These are phyloP conservation scores for Pollenia griseotomentosa DNA, from an alignment of 2,888 invertebrate species.

Conservation along the genomic window DNA sequence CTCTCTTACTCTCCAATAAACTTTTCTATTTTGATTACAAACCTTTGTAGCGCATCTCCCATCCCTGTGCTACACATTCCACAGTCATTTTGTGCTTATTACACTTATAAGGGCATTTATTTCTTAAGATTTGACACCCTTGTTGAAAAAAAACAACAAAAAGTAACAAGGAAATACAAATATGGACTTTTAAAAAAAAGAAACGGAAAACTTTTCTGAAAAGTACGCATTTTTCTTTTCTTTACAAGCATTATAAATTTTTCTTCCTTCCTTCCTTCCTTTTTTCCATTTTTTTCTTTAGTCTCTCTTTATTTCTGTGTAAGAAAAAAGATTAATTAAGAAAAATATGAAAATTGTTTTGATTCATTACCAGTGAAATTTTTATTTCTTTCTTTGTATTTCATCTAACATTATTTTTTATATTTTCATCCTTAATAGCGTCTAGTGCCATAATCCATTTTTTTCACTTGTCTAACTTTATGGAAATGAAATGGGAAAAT, in stretches of 20 bases:
- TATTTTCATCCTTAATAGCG: conserved; percentile 61
- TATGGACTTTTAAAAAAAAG: not conserved
- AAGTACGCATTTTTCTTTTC: conserved; percentile 43
- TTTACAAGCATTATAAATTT: conserved; percentile 39
- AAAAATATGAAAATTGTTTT: conserved; percentile 83
- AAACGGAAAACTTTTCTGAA: conserved; percentile 32
- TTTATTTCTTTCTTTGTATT: conserved; percentile 72
- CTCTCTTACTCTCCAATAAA: not conserved
- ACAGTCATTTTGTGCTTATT: conserved; percentile 69
- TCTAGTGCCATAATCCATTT: conserved; percentile 74
- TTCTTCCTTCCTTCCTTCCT: conserved; percentile 32
- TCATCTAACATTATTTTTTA: conserved; percentile 33
- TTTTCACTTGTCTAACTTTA: conserved; percentile 69
- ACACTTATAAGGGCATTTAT: conserved; percentile 69
- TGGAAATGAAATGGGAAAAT: conserved; percentile 23
- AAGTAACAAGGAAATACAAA: not conserved
- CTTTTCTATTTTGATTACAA: not conserved
- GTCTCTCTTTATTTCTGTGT: conserved; percentile 35
- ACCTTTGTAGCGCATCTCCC: not conserved
- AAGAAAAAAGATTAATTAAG: conserved; percentile 82
- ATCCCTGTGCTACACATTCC: conserved; percentile 10
- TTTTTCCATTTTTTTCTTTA: conserved; percentile 1
- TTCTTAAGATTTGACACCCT: conserved; percentile 71
- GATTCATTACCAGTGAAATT: conserved; percentile 80
- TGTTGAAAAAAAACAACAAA: not conserved